Percentiles rank a stretch among this genome's conserved stretches.
Evolutionary conservation across 2,888 invertebrate species (phyloP).

Genomic region (Selenia dentaria): DNA sequence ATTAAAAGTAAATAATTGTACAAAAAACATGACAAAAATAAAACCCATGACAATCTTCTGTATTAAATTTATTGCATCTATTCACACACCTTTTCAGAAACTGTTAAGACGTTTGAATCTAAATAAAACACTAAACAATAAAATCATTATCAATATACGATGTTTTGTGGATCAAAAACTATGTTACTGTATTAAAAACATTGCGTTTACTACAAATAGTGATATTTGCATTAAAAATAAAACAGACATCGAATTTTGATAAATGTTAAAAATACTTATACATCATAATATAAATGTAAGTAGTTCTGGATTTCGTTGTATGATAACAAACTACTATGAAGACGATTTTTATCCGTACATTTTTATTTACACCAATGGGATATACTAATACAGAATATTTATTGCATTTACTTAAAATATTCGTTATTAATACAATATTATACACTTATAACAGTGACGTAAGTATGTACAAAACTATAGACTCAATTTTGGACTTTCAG

Average conservation of each 20-base stretch:
- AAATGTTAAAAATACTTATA: constrained; percentile 11
- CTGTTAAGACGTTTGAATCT: constrained; percentile 69
- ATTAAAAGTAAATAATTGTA: too few relatives aligned
- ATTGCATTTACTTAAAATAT: constrained; percentile 80
- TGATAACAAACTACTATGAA: constrained; percentile 49
- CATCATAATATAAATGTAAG: constrained; percentile 6
- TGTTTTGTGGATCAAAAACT: constrained; percentile 3
- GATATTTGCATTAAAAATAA: not conserved
- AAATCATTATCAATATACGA: constrained; percentile 11
- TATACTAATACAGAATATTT: constrained; percentile 78
- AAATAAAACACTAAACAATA: constrained; percentile 54
- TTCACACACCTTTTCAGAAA: constrained; percentile 85
- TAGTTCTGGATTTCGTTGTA: constrained; percentile 42
- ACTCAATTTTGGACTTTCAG: constrained; percentile 84
- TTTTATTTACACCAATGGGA: constrained; percentile 68
- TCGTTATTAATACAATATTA: constrained; percentile 72
- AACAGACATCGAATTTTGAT: constrained; percentile 2
- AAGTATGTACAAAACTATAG: constrained; percentile 84
- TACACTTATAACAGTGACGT: constrained; percentile 80
- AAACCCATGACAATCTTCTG: constrained; percentile 60
- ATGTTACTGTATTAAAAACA: constrained; percentile 1
- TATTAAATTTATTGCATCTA: constrained; percentile 85
- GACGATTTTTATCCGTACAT: constrained; percentile 54
- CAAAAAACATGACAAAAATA: too few relatives aligned
- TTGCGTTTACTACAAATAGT: not conserved